A percentile compares a stretch with the other conserved stretches of the same genome.
phyloP scores from a whole-genome alignment of 2,888 invertebrate species.

The Macrosiphum euphorbiae region DNA sequence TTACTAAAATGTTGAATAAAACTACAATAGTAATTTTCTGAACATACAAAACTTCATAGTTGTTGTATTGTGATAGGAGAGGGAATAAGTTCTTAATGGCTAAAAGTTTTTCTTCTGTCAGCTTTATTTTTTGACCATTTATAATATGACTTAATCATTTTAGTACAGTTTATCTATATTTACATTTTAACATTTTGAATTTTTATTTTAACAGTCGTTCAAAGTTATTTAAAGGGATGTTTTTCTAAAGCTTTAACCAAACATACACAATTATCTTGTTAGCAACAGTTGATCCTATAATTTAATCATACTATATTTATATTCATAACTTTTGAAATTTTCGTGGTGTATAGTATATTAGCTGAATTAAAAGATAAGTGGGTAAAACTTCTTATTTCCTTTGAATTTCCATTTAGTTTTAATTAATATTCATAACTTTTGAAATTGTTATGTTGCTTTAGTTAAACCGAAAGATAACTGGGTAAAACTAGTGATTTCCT shows the following conservation, averaged over 20 bases:
- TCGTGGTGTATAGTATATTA: background rate
- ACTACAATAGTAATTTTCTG: too few species aligned
- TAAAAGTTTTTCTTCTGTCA: background rate
- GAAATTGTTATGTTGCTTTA: too few species aligned
- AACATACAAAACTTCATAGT: conserved; percentile 21
- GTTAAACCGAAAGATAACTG: background rate
- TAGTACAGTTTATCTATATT: background rate
- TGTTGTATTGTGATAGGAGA: background rate
- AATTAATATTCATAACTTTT: too few species aligned
- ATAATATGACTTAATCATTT: background rate
- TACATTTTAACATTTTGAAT: background rate
- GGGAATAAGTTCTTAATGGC: background rate
- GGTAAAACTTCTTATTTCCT: too few species aligned
- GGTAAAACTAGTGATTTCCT: background rate
- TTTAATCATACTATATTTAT: background rate
- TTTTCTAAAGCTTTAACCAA: background rate
- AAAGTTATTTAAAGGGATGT: background rate
- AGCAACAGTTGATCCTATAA: background rate
- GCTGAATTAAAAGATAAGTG: background rate
- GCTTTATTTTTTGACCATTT: background rate
- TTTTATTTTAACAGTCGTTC: background rate
- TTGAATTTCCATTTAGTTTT: too few species aligned
- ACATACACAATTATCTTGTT: background rate
- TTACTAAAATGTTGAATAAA: too few species aligned
- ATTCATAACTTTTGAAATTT: background rate